phyloP scores from a whole-genome alignment of 1,140 invertebrate genomes.

The Ceratina australensis region DNA sequence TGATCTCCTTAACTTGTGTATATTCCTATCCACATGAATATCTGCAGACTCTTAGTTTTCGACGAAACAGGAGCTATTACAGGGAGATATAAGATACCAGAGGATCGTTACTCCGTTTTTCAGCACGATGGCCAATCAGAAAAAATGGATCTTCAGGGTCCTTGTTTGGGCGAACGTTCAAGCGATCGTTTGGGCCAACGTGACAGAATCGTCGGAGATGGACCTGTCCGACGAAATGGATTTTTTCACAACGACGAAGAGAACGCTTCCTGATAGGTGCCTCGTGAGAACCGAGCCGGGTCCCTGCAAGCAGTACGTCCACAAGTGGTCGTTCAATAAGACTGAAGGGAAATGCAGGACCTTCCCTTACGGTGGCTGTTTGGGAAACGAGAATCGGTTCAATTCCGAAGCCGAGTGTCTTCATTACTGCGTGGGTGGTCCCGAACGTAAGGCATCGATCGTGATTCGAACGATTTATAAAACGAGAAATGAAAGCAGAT shows the following conservation, averaged over 20 bases:
- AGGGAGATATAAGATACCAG: too few species aligned
- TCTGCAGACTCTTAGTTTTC: too few species aligned
- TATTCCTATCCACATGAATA: too few species aligned
- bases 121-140: conserved; percentile 70
- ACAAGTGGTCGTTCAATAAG: conserved; percentile 88
- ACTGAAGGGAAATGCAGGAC: conserved; percentile 83
- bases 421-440: conserved; percentile 82
- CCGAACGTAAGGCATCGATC: conserved; percentile 74
- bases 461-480: background rate
- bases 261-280: conserved; percentile 71
- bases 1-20: too few species aligned
- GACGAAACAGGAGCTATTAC: too few species aligned
- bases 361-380: conserved; percentile 89
- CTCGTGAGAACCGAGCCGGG: conserved; percentile 80
- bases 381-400: conserved; percentile 89
- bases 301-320: conserved; percentile 84
- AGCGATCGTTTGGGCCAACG: conserved; percentile 53
- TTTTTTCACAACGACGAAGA: conserved; percentile 59
- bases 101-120: background rate
- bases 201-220: conserved; percentile 64
- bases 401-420: conserved; percentile 86
- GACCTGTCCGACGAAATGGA: conserved; percentile 60
- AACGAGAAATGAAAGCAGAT: background rate
- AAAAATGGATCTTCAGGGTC: conserved; percentile 70
- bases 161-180: conserved; percentile 64